phyloP scores from a whole-genome alignment of 2,113 vertebrate species.

The Python bivittatus region DNA sequence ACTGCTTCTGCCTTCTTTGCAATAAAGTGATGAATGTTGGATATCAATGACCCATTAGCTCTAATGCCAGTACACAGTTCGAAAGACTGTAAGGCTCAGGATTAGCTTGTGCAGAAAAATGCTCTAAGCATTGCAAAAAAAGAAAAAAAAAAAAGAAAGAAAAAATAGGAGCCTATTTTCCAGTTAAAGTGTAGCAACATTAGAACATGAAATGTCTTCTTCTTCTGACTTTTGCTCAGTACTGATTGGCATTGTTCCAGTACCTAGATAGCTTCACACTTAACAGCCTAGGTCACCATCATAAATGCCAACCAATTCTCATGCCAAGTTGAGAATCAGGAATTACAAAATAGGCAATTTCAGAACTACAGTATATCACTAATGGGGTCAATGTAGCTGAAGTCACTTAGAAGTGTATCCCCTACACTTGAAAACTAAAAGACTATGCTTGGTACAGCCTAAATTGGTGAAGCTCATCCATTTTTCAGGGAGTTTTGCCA shows the following conservation, averaged over 20 bases:
- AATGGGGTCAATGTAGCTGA: neutral
- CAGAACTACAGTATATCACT: neutral
- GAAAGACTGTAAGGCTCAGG: neutral
- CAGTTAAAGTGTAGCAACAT: neutral
- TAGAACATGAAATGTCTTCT: neutral
- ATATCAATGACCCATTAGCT: neutral
- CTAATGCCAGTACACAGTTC: neutral
- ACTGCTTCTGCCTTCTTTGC: neutral
- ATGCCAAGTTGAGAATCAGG: neutral
- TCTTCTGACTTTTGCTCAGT: neutral
- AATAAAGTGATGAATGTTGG: neutral
- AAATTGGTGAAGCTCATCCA: neutral
- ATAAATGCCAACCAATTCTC: slow-evolving; percentile 24
- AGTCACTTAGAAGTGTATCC: slow-evolving; percentile 1
- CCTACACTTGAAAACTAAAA: neutral
- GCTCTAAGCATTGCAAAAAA: neutral
- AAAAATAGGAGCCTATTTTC: neutral
- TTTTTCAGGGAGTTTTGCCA: neutral
- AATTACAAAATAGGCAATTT: slow-evolving; percentile 11
- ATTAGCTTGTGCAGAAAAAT: neutral
- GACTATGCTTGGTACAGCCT: neutral
- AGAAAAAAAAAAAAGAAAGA: neutral
- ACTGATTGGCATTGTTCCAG: neutral
- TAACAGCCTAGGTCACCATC: slow-evolving; percentile 4
- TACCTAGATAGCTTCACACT: slow-evolving; percentile 10